Percentiles rank a stretch among this genome's conserved stretches.
These are phyloP conservation scores for Ornithorhynchus anatinus DNA, from an alignment of 2,113 vertebrate species.

Conservation along the genomic window DNA sequence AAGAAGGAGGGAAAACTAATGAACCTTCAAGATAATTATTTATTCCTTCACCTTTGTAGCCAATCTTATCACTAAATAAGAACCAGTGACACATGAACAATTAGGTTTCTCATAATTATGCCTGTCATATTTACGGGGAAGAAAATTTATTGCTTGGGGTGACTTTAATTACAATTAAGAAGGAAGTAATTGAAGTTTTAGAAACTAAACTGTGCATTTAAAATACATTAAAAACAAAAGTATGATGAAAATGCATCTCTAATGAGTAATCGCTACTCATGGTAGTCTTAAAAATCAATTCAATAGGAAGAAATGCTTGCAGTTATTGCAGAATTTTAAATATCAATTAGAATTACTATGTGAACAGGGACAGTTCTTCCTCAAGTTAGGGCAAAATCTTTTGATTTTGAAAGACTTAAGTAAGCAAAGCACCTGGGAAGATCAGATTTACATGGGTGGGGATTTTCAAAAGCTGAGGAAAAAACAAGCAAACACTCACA, in stretches of 20 bases:
- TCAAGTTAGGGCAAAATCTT: neutral
- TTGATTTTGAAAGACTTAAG: neutral
- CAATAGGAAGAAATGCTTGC: slow-evolving; percentile 16
- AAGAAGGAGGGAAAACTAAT: neutral
- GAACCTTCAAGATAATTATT: slow-evolving; percentile 27
- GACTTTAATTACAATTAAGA: slow-evolving; percentile 69
- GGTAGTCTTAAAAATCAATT: neutral
- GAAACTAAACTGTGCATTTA: slow-evolving; percentile 57
- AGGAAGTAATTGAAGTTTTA: slow-evolving; percentile 54
- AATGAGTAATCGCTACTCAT: slow-evolving; percentile 38
- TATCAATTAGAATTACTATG: slow-evolving; percentile 41
- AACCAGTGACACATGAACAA: slow-evolving; percentile 41
- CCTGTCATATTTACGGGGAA: slow-evolving; percentile 49
- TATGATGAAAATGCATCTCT: slow-evolving; percentile 21
- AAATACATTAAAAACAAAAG: slow-evolving; percentile 59
- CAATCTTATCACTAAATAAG: slow-evolving; percentile 43
- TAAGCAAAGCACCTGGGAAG: neutral
- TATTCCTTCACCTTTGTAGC: slow-evolving; percentile 33
- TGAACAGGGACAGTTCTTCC: slow-evolving; percentile 6
- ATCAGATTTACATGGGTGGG: neutral
- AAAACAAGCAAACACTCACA: neutral
- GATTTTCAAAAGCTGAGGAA: neutral
- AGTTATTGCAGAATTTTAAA: slow-evolving; percentile 26
- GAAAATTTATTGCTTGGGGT: slow-evolving; percentile 63
- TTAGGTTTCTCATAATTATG: slow-evolving; percentile 60